A percentile compares a stretch with the other conserved stretches of the same genome.
phyloP scores from a whole-genome alignment of 2,113 vertebrate genomes.

The Chaetorhynchus papuensis region DNA sequence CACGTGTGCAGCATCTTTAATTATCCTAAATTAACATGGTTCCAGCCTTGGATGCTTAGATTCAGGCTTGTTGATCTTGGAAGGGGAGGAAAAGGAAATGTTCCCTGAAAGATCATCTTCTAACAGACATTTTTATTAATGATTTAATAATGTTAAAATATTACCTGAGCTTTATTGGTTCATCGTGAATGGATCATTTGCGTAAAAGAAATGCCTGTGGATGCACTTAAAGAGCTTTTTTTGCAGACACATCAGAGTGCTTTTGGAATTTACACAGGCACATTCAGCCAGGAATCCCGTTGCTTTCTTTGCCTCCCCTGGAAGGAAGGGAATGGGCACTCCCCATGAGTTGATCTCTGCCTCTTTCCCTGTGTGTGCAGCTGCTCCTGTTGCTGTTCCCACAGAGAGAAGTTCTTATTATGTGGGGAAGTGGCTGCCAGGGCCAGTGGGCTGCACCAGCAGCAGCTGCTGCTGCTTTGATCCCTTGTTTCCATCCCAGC shows the following conservation, averaged over 20 bases:
- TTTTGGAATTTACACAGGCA: not conserved
- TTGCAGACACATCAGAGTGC: not conserved
- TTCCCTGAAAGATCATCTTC: slow-evolving; percentile 10
- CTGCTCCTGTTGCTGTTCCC: not conserved
- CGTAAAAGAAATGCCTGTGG: not conserved
- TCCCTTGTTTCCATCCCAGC: not conserved
- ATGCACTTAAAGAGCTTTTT: not conserved
- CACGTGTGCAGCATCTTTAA: slow-evolving; percentile 63
- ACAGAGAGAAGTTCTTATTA: fast-evolving
- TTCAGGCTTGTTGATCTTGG: slow-evolving; percentile 8
- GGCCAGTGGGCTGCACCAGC: not conserved
- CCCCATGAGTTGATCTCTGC: not conserved
- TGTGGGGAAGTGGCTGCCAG: not conserved
- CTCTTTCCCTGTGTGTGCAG: not conserved
- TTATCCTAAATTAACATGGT: slow-evolving; percentile 58
- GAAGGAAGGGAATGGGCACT: not conserved
- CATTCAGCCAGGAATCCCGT: not conserved
- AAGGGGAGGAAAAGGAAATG: not conserved
- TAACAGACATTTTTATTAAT: slow-evolving; percentile 21
- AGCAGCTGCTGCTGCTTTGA: not conserved
- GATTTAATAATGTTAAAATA: not conserved
- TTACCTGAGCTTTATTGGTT: not conserved
- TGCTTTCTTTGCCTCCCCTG: not conserved
- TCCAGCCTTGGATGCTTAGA: slow-evolving; percentile 24
- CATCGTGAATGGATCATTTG: not conserved